Evolutionary conservation across 2,888 invertebrate species (phyloP), one percentile per base, ranked within the genome.

Genomic region (Enoplolaimus lenunculus): DNA sequence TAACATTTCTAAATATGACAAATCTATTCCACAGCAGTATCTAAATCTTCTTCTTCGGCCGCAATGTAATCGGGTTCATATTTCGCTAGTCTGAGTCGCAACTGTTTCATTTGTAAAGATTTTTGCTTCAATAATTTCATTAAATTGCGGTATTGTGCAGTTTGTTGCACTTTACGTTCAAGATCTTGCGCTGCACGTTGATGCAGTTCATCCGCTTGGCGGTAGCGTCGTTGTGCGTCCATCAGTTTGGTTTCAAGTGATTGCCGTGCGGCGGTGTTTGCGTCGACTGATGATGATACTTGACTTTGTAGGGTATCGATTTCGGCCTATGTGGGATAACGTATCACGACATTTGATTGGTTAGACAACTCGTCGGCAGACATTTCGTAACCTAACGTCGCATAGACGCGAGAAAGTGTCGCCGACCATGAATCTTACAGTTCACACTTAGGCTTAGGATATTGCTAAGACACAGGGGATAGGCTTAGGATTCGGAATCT

Each of bases 131-230:
- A 77, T 79, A 86, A 85, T 74, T 83, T 82, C 76, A 85, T 85
- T 80, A 86, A 81, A 75, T 86, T 86, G 72, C 81, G 80, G 75
- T 85, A 86, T 26, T 85, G 85, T 28, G 82, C 81, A 21, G 86
- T 86, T 75, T 85, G 83, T 74, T 83, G 84, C 72, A 86, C 85
- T 77, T 85, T 86, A 76, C 83, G 83, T 74, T 85, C 85, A 64
- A 86, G 77, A 77, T 86, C 86, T 83, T 81, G 84, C 77, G 85
- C 85, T 26, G 85, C 84, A 75, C 85, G 77, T 69, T 84, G 82
- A 67, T 86, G 77, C 79, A 84, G 84, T 33, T 84, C 83, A 74
- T 83, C 81, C 7, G 84, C 81, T 72, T 80, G 78, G 34, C 82
- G 78, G 45, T 84, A 77, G 69, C 81, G 81, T 71, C 82, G 82